Base-by-base conservation (phyloP, 2,797 vertebrate genomes). In the Mormyrops attenuatus region DNA sequence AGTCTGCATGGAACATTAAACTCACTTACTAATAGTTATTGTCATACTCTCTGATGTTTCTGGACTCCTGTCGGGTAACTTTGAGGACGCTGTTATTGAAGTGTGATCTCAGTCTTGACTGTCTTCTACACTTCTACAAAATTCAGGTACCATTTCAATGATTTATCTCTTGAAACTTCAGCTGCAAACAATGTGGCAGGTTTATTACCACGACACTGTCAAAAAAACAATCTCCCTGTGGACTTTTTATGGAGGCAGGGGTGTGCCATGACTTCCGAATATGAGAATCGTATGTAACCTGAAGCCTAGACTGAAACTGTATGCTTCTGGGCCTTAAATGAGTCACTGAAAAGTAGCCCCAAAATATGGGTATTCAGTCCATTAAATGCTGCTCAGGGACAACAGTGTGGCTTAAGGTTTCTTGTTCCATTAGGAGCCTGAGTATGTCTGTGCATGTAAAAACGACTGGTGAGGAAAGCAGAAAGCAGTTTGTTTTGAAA, bases 341-440 rank as follows among this genome's bases (percentile, higher is more conserved):
- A 82, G 41, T 82, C 77, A 47, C 77, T 82, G 77, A 82, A 47
- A 82, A n/a, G 77, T 47, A 82, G 17, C 44, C 41, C 2, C 20
- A 47, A 82, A 82, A 82, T 82, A 82, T 47, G 77, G 77, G 38
- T 82, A 34, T 82, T 82, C 77, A 47, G 77, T 47, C 77, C 77
- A 82, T 47, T 82, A 82, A 82, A 82, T 82, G 20, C 20, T n/a
- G 77, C 5, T 47, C 20, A 82, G 77, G 41, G 77, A 82, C 20
- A 82, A 44, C 77, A 82, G 8, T 82, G 34, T 80, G 77, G 77
- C 47, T 38, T 82, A 47, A n/a, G 77, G 77, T 82, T 82, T 82
- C 77, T 9, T 47, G 17, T 82, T 82, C 77, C 41, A 82, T 82
- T 82, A 82, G 77, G 38, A 77, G 30, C 77, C 41, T 47, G 41